Conservation (phyloP, 2,113 vertebrate species). For the Dissostichus mawsoni region DNA sequence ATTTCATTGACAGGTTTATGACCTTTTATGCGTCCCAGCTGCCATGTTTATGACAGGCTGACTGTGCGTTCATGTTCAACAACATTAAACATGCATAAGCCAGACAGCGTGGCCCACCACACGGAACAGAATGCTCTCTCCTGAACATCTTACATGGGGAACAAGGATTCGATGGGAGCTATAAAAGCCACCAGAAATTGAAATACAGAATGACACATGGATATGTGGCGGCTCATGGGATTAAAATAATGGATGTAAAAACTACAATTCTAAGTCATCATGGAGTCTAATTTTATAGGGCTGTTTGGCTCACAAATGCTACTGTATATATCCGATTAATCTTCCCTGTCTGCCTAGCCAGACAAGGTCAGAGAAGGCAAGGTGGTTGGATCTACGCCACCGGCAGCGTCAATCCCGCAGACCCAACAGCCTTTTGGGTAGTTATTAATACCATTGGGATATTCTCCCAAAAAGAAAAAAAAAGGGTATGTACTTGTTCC, state of each 20-base stretch:
- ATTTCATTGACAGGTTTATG: constrained; percentile 82
- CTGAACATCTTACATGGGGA: constrained; percentile 48
- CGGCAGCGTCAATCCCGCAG: constrained; percentile 52
- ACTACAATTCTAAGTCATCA: constrained; percentile 55
- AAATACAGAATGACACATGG: constrained; percentile 53
- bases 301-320: constrained; percentile 36
- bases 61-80: constrained; percentile 83
- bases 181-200: constrained; percentile 62
- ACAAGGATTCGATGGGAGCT: constrained; percentile 43
- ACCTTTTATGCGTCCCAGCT: constrained; percentile 81
- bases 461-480: constrained; percentile 51
- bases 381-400: constrained; percentile 52
- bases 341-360: constrained; percentile 35
- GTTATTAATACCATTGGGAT: constrained; percentile 74
- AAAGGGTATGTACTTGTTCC: constrained; percentile 49
- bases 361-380: constrained; percentile 58
- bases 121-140: constrained; percentile 55
- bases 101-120: constrained; percentile 60
- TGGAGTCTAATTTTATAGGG: constrained; percentile 55
- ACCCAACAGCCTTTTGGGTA: constrained; percentile 57
- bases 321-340: constrained; percentile 60
- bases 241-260: constrained; percentile 53
- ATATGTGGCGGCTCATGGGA: constrained; percentile 33
- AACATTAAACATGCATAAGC: constrained; percentile 85
- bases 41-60: constrained; percentile 81